These are phyloP conservation scores for Papilio polytes DNA, from an alignment of 1,140 invertebrate genomes.

Conservation along the genomic window DNA sequence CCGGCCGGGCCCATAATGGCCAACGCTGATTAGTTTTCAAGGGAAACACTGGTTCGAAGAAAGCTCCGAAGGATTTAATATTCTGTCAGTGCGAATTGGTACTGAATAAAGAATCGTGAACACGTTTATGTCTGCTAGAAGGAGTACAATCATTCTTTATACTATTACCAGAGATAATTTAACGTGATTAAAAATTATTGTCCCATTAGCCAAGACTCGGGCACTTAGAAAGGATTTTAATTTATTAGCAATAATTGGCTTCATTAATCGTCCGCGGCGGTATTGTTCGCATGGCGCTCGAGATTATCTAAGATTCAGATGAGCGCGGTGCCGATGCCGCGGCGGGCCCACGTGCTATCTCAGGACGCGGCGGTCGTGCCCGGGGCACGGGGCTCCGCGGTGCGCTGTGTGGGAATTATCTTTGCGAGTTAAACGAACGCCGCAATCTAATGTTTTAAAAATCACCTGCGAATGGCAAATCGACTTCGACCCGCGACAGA, in stretches of 20 bases:
- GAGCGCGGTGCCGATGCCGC: slow-evolving; percentile 58
- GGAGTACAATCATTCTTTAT: not conserved
- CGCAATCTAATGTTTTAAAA: slow-evolving; percentile 20
- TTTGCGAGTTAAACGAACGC: slow-evolving; percentile 32
- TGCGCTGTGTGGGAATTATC: slow-evolving; percentile 64
- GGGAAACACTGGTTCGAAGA: slow-evolving; percentile 75
- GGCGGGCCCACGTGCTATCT: slow-evolving; percentile 63
- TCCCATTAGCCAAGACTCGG: slow-evolving; percentile 2
- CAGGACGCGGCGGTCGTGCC: slow-evolving; percentile 65
- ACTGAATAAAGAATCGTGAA: slow-evolving; percentile 41
- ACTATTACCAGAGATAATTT: not conserved
- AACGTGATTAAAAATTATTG: not conserved
- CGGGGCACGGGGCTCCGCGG: slow-evolving; percentile 61
- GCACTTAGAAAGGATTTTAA: slow-evolving; percentile 21
- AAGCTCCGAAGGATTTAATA: slow-evolving; percentile 64
- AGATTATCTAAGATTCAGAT: slow-evolving; percentile 74
- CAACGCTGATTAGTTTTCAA: slow-evolving; percentile 79
- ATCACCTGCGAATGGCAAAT: not conserved
- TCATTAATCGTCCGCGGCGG: slow-evolving; percentile 69
- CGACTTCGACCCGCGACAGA: not conserved
- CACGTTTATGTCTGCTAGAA: not conserved
- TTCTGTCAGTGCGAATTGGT: slow-evolving; percentile 52
- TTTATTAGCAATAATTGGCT: slow-evolving; percentile 61
- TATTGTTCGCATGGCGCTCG: slow-evolving; percentile 65
- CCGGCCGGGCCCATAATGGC: slow-evolving; percentile 67